Conservation (phyloP, 2,113 vertebrate genomes). For the Orientallactaga bullata region DNA sequence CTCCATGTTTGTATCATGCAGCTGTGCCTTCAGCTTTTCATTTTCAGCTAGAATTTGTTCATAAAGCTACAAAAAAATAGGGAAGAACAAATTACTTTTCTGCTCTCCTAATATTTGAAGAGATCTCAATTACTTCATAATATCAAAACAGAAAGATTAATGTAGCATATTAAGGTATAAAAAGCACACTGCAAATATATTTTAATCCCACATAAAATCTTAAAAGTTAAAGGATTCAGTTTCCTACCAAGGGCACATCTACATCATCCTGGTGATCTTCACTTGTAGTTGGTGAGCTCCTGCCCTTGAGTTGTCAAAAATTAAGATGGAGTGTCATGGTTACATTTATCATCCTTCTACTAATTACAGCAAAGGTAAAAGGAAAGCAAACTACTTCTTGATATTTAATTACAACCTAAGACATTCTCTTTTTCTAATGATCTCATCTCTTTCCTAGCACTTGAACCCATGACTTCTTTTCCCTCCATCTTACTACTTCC, state of each 20-base stretch:
- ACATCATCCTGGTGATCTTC: background rate
- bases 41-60: conserved; percentile 98
- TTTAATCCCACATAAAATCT: conserved; percentile 2
- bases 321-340: background rate
- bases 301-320: background rate
- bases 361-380: conserved; percentile 36
- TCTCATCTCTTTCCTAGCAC: background rate
- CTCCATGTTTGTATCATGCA: conserved; percentile 97
- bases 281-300: background rate
- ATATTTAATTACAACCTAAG: conserved; percentile 3
- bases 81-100: conserved; percentile 68
- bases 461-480: background rate
- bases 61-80: conserved; percentile 92
- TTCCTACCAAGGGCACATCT: background rate
- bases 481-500: background rate
- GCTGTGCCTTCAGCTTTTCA: conserved; percentile 97
- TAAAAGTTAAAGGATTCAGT: too few relatives aligned
- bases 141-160: conserved; percentile 52
- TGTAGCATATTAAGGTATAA: background rate
- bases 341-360: conserved; percentile 40
- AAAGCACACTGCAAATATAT: conserved; percentile 15
- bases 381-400: background rate
- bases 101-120: conserved; percentile 22
- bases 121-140: background rate
- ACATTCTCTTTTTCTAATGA: background rate